Base-by-base conservation (phyloP, 2,113 vertebrate species). In the Phyllostomus hastatus region DNA sequence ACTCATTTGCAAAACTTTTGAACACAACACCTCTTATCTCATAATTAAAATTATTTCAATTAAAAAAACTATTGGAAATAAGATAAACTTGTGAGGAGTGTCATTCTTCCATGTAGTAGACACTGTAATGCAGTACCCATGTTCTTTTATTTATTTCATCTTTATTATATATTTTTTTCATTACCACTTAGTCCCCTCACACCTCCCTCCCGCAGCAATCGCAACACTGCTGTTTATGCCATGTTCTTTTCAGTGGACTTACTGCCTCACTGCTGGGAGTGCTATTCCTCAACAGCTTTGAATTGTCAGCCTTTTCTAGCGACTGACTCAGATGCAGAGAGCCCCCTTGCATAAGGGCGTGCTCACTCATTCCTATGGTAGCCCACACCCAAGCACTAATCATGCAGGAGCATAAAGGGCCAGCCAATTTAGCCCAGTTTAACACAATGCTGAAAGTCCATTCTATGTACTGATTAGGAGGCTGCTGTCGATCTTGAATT, bases 1-100 rank as follows among this genome's bases (percentile, higher is more conserved):
- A 5, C 69, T 64, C 19, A 59, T 90, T 57, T 92, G 69, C 8
- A 67, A 48, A 61, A 64, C 33, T 72, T 81, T 90, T 92, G 78
- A 80, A 61, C 6, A 73, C 43, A 33, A 8, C 19, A 57, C 64
- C 15, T 52, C 83, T 81, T 41, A 61, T 15, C 20, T 52, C 35
- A 31, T 15, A 82, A 59, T 79, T 66, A 46, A 96, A 75, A 95
- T 31, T 4, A 35, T 79, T 87, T 5, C 33, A 48, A 59, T 22
- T 73, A 7, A 48, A 43, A 87, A 38, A 54, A 80, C 17, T 10
- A 12, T 33, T 85, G 59, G 64, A 64, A 22, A 43, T 38, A 22
- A 87, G 8, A 69, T 46, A 61, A 75, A 73, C 24, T 75, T 38
- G 19, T 19, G 41, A 43, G 11, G 38, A 84, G 26, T 19, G 19